A percentile compares a stretch with the other conserved stretches of the same genome.
These are phyloP conservation scores for Tridacna crocea DNA, from an alignment of 2,888 invertebrate species.

Conservation along the genomic window DNA sequence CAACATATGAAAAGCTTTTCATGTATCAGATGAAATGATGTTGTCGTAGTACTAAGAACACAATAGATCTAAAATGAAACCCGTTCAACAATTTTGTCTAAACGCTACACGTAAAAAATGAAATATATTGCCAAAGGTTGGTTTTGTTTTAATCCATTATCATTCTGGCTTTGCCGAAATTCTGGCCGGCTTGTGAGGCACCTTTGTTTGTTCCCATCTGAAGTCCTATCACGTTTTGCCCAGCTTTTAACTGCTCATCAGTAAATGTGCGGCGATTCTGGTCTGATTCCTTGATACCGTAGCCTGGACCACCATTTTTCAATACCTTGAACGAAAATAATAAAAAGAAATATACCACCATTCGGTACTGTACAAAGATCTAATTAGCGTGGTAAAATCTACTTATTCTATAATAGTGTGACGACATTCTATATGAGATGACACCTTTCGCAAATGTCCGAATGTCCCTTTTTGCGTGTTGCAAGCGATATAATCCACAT, in stretches of 20 bases:
- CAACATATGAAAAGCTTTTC: too few relatives aligned
- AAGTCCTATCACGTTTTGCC: slow-evolving; percentile 94
- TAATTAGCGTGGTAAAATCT: background rate
- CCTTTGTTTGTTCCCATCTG: slow-evolving; percentile 96
- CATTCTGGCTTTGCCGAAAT: slow-evolving; percentile 77
- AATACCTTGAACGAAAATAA: slow-evolving; percentile 59
- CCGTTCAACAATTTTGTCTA: too few relatives aligned
- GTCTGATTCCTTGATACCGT: slow-evolving; percentile 96
- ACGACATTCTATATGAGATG: too few relatives aligned
- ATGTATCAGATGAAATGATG: too few relatives aligned
- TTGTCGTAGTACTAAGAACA: too few relatives aligned
- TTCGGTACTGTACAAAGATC: background rate
- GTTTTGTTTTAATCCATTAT: slow-evolving; percentile 66
- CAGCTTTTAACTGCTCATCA: slow-evolving; percentile 96
- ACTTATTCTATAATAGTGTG: too few relatives aligned
- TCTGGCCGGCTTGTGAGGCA: slow-evolving; percentile 97
- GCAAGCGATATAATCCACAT: too few relatives aligned
- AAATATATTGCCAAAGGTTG: too few relatives aligned
- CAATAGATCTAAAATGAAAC: too few relatives aligned
- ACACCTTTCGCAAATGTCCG: too few relatives aligned
- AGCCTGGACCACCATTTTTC: slow-evolving; percentile 67
- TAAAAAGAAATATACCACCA: background rate
- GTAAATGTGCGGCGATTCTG: slow-evolving; percentile 97
- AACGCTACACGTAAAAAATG: too few relatives aligned
- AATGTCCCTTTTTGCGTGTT: too few relatives aligned